A percentile compares a stretch with the other conserved stretches of the same genome.
phyloP scores from a whole-genome alignment of 2,113 vertebrate genomes.

The Mormoops blainvillei region DNA sequence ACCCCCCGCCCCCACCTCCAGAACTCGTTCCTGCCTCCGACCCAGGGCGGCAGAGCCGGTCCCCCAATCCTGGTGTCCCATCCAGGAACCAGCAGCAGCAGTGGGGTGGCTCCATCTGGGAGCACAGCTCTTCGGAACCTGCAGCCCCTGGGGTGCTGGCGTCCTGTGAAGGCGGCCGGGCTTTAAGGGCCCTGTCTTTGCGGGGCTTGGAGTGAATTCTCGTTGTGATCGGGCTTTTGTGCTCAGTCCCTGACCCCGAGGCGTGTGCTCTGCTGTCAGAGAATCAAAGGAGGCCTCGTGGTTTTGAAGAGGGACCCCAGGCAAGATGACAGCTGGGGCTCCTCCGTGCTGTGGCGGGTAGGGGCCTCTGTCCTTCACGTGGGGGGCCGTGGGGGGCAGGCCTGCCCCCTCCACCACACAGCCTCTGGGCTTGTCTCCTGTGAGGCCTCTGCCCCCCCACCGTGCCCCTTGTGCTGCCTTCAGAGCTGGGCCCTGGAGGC shows the following conservation, averaged over 20 bases:
- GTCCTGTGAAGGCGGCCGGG: background rate
- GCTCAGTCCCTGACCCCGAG: background rate
- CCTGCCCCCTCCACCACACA: too few species aligned
- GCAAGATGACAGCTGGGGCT: background rate
- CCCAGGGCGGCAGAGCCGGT: background rate
- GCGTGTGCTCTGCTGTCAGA: background rate
- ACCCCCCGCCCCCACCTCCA: too few species aligned
- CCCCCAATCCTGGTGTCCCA: background rate
- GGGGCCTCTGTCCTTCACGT: background rate
- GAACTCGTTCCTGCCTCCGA: background rate
- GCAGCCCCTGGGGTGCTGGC: background rate
- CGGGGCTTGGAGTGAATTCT: background rate
- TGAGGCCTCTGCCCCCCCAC: background rate
- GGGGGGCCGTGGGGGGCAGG: too few species aligned
- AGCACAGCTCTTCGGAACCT: background rate
- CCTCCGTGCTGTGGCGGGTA: background rate
- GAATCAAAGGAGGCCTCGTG: background rate
- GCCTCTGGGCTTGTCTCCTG: background rate
- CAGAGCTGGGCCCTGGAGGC: background rate
- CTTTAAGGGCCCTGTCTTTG: background rate
- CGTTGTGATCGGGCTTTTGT: background rate
- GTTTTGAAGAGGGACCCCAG: background rate
- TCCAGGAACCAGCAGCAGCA: background rate
- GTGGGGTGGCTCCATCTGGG: fast-evolving
- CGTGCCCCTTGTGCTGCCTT: background rate